Evolutionary conservation across 2,888 invertebrate genomes (phyloP), one percentile per base, ranked within the genome.

Genomic region (Mystacides longicornis): DNA sequence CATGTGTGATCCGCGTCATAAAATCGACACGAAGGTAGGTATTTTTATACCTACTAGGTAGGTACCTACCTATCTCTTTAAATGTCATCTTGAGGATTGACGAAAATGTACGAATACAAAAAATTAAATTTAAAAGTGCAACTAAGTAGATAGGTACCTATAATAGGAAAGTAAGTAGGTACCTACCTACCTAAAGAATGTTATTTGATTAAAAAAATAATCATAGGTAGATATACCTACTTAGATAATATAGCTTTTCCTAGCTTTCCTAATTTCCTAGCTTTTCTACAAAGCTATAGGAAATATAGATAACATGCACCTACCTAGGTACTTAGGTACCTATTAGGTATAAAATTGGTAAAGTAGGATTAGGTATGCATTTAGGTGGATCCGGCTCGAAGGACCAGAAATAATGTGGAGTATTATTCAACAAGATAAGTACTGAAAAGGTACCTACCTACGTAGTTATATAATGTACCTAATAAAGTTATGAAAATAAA

Each of bases 61-160:
- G 45, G 45, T 45, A 45, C 45, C 45, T 45, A 43, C 9, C 43
- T 43, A 43, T 18, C 18, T 5, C n/a, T n/a, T n/a, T n/a, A n/a
- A n/a, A n/a, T n/a, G n/a, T n/a, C n/a, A n/a, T n/a, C n/a, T n/a
- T n/a, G n/a, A n/a, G n/a, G n/a, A n/a, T n/a, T n/a, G n/a, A n/a
- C n/a, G n/a, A n/a, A n/a, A n/a, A n/a, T n/a, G n/a, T n/a, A n/a
- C n/a, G n/a, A n/a, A n/a, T n/a, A n/a, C n/a, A n/a, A n/a, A n/a
- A n/a, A n/a, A n/a, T n/a, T n/a, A n/a, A n/a, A n/a, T n/a, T n/a
- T n/a, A n/a, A n/a, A n/a, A n/a, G n/a, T n/a, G n/a, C n/a, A n/a
- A n/a, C n/a, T n/a, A n/a, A n/a, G n/a, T n/a, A n/a, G n/a, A n/a
- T n/a, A n/a, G n/a, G n/a, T n/a, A n/a, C n/a, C n/a, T n/a, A n/a